Evolutionary conservation across 92 coral and sea anemone genomes (phyloP).

Genomic region (Phenganax marumi): DNA sequence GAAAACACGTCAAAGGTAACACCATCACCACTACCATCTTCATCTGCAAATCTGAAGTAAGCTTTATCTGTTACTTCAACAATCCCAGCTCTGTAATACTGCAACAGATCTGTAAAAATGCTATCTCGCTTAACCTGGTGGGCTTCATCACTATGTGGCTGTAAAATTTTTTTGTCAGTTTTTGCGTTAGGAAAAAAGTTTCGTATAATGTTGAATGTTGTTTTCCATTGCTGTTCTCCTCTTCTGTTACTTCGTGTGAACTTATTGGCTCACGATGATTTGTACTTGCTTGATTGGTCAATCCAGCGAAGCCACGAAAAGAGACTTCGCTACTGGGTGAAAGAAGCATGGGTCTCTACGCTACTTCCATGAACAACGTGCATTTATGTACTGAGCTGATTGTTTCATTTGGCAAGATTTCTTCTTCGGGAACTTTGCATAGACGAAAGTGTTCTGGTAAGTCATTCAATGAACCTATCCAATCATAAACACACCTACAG

Average conservation of each 20-base stretch:
- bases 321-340: slow-evolving; percentile 8
- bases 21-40: slow-evolving; percentile 59
- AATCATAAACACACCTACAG: slow-evolving; percentile 11
- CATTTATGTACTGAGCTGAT: slow-evolving; percentile 38
- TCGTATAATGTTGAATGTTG: slow-evolving; percentile 7
- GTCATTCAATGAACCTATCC: background rate
- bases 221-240: background rate
- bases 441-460: slow-evolving; percentile 8
- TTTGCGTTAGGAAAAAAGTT: slow-evolving; percentile 5
- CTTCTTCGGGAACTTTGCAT: slow-evolving; percentile 25
- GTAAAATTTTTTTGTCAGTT: slow-evolving; percentile 6
- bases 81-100: slow-evolving; percentile 40
- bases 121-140: slow-evolving; percentile 42
- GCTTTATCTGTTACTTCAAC: slow-evolving; percentile 16
- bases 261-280: background rate
- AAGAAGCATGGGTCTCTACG: slow-evolving; percentile 22
- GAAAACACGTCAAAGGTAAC: slow-evolving; percentile 60
- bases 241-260: slow-evolving; percentile 7
- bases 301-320: slow-evolving; percentile 15
- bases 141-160: background rate
- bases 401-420: slow-evolving; percentile 39
- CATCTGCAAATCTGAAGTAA: slow-evolving; percentile 46
- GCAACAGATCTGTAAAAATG: slow-evolving; percentile 45
- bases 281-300: background rate
- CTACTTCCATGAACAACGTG: slow-evolving; percentile 42